Conservation (phyloP, 2,888 invertebrate species). For the Rhagonycha lutea region DNA sequence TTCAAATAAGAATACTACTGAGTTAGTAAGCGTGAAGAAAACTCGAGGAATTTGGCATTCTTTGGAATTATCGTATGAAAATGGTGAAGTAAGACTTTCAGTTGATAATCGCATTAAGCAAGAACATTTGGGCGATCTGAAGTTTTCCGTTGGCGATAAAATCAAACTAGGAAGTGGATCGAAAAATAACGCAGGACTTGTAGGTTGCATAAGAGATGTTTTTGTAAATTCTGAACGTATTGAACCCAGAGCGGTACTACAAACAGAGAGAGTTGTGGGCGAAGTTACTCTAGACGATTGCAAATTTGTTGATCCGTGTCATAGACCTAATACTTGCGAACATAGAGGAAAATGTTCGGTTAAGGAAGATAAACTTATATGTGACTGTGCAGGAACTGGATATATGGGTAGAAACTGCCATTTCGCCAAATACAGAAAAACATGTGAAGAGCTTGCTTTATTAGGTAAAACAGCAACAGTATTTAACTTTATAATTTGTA, state of each 20-base stretch:
- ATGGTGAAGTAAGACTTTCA: conserved; percentile 73
- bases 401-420: conserved; percentile 94
- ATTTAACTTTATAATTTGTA: neutral
- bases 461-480: conserved; percentile 56
- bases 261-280: conserved; percentile 82
- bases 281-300: conserved; percentile 91
- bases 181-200: conserved; percentile 75
- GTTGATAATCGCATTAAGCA: conserved; percentile 78
- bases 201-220: conserved; percentile 91
- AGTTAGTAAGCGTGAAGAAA: conserved; percentile 80
- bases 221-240: conserved; percentile 80
- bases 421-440: conserved; percentile 88
- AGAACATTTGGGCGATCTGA: conserved; percentile 52
- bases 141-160: conserved; percentile 54
- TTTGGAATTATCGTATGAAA: conserved; percentile 76
- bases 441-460: conserved; percentile 89
- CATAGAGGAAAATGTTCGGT: conserved; percentile 91
- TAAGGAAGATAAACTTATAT: conserved; percentile 83
- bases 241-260: conserved; percentile 78
- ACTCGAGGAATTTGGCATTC: conserved; percentile 82
- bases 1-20: conserved; percentile 75
- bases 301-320: conserved; percentile 86
- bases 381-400: conserved; percentile 88
- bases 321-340: conserved; percentile 87
- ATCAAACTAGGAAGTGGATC: conserved; percentile 76